phyloP scores from a whole-genome alignment of 2,797 vertebrate species.

The Argentina silus region DNA sequence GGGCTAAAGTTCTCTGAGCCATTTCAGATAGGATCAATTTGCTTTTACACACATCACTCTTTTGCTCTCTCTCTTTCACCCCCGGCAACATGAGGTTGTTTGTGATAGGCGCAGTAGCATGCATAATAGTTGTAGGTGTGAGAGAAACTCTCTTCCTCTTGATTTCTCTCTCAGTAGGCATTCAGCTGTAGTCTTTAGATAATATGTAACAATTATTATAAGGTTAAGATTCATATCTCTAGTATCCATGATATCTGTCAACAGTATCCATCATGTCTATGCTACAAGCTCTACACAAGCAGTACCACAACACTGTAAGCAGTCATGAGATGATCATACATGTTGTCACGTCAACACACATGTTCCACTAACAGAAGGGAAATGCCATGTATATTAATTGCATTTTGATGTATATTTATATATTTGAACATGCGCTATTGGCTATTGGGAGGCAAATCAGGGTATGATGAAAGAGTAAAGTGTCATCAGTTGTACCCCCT shows the following conservation, averaged over 20 bases:
- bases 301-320: neutral
- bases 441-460: neutral
- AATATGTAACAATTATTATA: neutral
- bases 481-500: neutral
- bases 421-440: too few species aligned
- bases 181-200: constrained; percentile 8
- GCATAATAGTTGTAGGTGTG: constrained; percentile 56
- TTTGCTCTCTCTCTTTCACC: constrained; percentile 42
- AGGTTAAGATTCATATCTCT: neutral
- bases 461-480: neutral
- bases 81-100: constrained; percentile 52
- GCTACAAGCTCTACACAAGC: neutral
- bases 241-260: neutral
- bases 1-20: constrained; percentile 76
- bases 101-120: constrained; percentile 48
- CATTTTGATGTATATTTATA: too few species aligned
- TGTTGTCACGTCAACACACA: too few species aligned
- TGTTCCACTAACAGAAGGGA: too few species aligned
- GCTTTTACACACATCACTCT: constrained; percentile 73
- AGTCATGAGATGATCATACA: too few species aligned
- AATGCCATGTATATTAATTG: too few species aligned
- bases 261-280: neutral
- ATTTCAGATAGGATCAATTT: constrained; percentile 80
- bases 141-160: neutral
- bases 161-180: constrained; percentile 35